Percentiles rank a stretch among this genome's conserved stretches.
phyloP scores from a whole-genome alignment of 1,140 invertebrate species.

The Calycopis cecrops region DNA sequence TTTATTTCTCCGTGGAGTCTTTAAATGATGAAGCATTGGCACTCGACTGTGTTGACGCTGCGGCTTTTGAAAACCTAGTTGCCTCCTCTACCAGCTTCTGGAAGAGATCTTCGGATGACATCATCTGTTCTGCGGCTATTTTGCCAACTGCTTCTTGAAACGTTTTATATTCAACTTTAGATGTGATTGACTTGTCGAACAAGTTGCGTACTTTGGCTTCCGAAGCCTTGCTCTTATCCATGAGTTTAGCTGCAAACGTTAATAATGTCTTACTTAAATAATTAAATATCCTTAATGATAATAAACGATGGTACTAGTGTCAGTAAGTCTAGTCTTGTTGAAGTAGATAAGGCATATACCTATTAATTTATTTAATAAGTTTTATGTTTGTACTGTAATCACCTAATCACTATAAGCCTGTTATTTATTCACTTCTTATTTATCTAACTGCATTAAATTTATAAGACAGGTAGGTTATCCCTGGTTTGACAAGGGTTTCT shows the following conservation, averaged over 20 bases:
- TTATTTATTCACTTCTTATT: too few relatives aligned
- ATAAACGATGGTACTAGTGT: too few relatives aligned
- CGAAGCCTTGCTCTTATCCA: constrained; percentile 26
- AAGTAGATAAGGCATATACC: too few relatives aligned
- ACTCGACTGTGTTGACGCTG: background rate
- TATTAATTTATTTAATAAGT: too few relatives aligned
- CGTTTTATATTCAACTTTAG: constrained; percentile 26
- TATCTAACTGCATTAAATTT: too few relatives aligned
- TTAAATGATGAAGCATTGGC: constrained; percentile 27
- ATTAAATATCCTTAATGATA: too few relatives aligned
- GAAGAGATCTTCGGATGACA: constrained; percentile 24
- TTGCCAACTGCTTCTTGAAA: constrained; percentile 32
- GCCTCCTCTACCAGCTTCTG: constrained; percentile 24
- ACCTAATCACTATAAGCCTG: background rate
- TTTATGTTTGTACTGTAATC: too few relatives aligned
- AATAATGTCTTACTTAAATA: too few relatives aligned
- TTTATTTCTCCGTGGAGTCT: constrained; percentile 24
- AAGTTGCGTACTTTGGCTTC: constrained; percentile 28
- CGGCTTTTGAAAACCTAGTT: constrained; percentile 22
- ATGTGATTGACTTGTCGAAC: constrained; percentile 27
- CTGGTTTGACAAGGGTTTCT: too few relatives aligned
- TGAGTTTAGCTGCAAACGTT: constrained; percentile 27
- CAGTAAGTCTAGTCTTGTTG: too few relatives aligned
- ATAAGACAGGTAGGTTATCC: too few relatives aligned
- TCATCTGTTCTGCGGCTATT: constrained; percentile 30